phyloP scores from a whole-genome alignment of 64 coral and sea anemone species.

The Hydrozoanthus tunicans region DNA sequence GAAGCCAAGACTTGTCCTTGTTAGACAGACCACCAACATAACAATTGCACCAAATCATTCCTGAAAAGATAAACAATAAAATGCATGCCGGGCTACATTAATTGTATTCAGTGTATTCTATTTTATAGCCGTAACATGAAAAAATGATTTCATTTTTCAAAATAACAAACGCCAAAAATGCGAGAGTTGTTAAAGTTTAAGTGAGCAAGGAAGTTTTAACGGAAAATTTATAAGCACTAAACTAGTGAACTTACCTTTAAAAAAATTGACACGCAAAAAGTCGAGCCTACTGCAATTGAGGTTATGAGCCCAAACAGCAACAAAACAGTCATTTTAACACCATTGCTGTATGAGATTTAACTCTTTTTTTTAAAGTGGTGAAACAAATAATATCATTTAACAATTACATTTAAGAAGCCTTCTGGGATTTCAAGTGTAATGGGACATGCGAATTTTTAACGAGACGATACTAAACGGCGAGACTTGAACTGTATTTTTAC shows the following conservation, averaged over 20 bases:
- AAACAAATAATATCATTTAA: too few relatives aligned
- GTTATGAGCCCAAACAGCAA: too few relatives aligned
- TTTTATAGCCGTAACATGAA: neutral
- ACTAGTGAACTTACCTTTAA: neutral
- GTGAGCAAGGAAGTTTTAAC: neutral
- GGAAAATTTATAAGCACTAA: neutral
- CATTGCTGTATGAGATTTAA: too few relatives aligned
- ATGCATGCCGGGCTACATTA: conserved; percentile 8
- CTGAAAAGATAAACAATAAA: conserved; percentile 38
- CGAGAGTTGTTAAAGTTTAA: neutral
- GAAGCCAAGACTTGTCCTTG: conserved; percentile 17
- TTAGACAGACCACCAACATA: conserved; percentile 51
- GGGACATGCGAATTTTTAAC: too few relatives aligned
- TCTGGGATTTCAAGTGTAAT: too few relatives aligned
- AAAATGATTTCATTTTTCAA: neutral
- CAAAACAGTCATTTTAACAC: too few relatives aligned
- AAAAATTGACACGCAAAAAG: neutral
- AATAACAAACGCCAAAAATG: neutral
- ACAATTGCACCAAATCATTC: conserved; percentile 31
- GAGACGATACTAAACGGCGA: too few relatives aligned
- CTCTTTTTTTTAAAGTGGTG: too few relatives aligned
- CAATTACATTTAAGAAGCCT: too few relatives aligned
- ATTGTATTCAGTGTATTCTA: neutral
- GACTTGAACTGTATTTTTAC: too few relatives aligned
- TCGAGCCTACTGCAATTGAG: neutral